Conservation (phyloP, 2,888 invertebrate species). For the Chrysolina oricalcia region DNA sequence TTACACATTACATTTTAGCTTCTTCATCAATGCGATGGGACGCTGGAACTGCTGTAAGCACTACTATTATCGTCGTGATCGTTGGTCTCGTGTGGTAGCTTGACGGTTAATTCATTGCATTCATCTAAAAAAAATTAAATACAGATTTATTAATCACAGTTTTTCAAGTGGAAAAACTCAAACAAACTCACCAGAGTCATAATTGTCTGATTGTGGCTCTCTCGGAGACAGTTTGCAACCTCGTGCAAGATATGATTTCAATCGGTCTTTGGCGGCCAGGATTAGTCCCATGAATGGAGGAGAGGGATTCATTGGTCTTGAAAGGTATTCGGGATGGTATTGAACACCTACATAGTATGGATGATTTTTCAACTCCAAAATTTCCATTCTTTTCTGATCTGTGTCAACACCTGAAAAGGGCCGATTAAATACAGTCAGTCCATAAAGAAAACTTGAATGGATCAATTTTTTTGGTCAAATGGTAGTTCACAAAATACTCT, state of each 20-base stretch:
- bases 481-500: too few species aligned
- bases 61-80: conserved; percentile 66
- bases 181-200: conserved; percentile 76
- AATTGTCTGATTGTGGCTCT: conserved; percentile 80
- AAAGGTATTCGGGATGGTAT: conserved; percentile 98
- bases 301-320: conserved; percentile 91
- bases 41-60: conserved; percentile 66
- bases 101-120: conserved; percentile 56
- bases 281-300: conserved; percentile 97
- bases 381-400: conserved; percentile 94
- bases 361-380: conserved; percentile 89
- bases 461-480: too few species aligned
- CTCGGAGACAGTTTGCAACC: conserved; percentile 85
- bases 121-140: conserved; percentile 60
- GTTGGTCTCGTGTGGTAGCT: conserved; percentile 54
- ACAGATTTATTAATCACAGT: conserved; percentile 29
- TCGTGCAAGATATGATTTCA: conserved; percentile 81
- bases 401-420: conserved; percentile 78
- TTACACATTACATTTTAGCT: not conserved
- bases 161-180: not conserved
- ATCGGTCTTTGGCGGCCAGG: conserved; percentile 89
- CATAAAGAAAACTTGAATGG: too few species aligned
- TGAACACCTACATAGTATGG: conserved; percentile 96
- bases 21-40: conserved; percentile 10
- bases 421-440: too few species aligned